Evolutionary conservation across 2,797 vertebrate species (phyloP), one percentile per base, ranked within the genome.

Genomic region (Paedocypris micromegethes): DNA sequence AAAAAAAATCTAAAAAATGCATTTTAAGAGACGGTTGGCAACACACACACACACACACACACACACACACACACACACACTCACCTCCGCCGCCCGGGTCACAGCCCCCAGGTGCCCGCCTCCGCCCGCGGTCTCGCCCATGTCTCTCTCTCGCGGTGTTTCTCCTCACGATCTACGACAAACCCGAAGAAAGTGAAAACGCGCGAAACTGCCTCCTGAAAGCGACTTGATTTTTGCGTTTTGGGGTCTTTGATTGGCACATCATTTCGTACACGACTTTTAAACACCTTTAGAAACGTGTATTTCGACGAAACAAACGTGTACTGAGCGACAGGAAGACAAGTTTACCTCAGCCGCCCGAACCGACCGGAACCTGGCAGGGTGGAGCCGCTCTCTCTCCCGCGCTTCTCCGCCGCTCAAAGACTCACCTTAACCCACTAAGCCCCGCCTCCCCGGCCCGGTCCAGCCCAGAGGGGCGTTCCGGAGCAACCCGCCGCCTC

Each of bases 51-150:
- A 39, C 9, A 3, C 4, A 41, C 38, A 8, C 7, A 44, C 9
- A 50, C 4, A 37, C 23, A 42, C 9, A 0, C 5, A 49, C 38
- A 5, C 23, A 53, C 2, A 8, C n/a, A 40, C 2, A 40, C 37
- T 74, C 78, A 91, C 91, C 88, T 92, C 90, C 3, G 89, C 91
- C n/a, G 89, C 88, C 65, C 88, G 77, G 0, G 81, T 90, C 56
- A 90, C 86, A 48, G 78, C 73, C 2, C 80, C 72, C 0, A 84
- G 84, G 1, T 82, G 85, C 47, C 43, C 77, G 62, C 37, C 75
- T 3, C 43, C 77, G 62, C 37, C 75, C 2, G 82, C 71, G 8
- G 85, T 79, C 56, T 91, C 89, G 0, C 78, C 85, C 89, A 90
- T 91, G 8, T 37, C 80, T 72, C 9, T 50, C 23, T 54, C 67